Evolutionary conservation across 2,797 vertebrate genomes (phyloP).

Genomic region (Pipistrellus nathusii): DNA sequence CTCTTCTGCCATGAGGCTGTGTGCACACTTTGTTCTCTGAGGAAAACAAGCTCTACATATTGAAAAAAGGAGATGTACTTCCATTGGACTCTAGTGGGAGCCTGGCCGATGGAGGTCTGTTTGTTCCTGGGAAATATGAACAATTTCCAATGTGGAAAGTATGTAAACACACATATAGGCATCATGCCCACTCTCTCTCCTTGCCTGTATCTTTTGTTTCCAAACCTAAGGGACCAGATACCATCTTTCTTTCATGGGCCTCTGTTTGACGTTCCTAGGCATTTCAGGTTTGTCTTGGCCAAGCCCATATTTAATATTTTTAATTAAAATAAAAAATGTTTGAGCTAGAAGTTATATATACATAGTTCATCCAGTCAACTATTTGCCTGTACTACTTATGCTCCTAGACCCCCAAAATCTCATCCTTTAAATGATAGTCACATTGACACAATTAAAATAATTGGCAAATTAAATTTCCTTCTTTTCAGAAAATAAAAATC

Average conservation of each 20-base stretch:
- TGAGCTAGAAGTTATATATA: neutral
- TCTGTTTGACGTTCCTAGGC: neutral
- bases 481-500: conserved; percentile 14
- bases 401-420: neutral
- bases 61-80: conserved; percentile 24
- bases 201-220: neutral
- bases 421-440: neutral
- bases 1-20: neutral
- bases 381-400: neutral
- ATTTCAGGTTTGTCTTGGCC: conserved; percentile 45
- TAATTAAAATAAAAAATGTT: conserved; percentile 53
- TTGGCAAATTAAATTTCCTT: conserved; percentile 46
- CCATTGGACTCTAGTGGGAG: neutral
- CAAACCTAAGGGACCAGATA: conserved; percentile 8
- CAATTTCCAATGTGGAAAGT: neutral
- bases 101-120: conserved; percentile 29
- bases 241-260: neutral
- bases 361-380: neutral
- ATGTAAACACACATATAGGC: neutral
- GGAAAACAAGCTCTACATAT: neutral
- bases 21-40: neutral
- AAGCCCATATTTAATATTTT: conserved; percentile 60
- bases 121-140: conserved; percentile 16
- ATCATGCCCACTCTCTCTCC: neutral
- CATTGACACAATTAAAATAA: conserved; percentile 46